phyloP scores from a whole-genome alignment of 2,888 invertebrate species.

The Aradus depressus region DNA sequence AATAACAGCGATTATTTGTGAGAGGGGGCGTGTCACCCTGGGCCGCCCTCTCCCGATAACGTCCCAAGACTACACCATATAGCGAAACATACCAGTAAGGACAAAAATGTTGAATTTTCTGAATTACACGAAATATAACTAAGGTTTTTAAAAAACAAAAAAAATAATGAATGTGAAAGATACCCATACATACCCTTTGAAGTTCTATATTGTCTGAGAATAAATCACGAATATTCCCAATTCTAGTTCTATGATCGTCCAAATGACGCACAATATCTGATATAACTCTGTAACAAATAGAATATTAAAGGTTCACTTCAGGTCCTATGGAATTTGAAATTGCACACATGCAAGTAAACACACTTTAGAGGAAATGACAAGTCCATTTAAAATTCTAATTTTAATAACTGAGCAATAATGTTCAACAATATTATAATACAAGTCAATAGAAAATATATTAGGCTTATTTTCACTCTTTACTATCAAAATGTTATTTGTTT shows the following conservation, averaged over 20 bases:
- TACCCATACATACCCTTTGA: constrained; percentile 43
- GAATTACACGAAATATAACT: not conserved
- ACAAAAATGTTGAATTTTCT: not conserved
- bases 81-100: not conserved
- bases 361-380: not conserved
- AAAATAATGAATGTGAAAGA: not conserved
- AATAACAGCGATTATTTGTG: too few species aligned
- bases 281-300: constrained; percentile 46
- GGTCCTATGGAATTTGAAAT: not conserved
- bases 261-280: constrained; percentile 56
- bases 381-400: not conserved
- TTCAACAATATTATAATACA: too few species aligned
- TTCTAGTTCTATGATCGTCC: constrained; percentile 53
- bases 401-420: too few species aligned
- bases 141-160: not conserved
- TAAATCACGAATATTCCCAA: constrained; percentile 52
- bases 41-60: too few species aligned
- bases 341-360: constrained; percentile 1
- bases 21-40: too few species aligned
- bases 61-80: too few species aligned
- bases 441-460: too few species aligned
- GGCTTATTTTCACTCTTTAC: too few species aligned
- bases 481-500: too few species aligned
- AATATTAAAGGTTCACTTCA: not conserved
- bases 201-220: constrained; percentile 59